phyloP scores from a whole-genome alignment of 2,113 vertebrate species.

The Sorex araneus region DNA sequence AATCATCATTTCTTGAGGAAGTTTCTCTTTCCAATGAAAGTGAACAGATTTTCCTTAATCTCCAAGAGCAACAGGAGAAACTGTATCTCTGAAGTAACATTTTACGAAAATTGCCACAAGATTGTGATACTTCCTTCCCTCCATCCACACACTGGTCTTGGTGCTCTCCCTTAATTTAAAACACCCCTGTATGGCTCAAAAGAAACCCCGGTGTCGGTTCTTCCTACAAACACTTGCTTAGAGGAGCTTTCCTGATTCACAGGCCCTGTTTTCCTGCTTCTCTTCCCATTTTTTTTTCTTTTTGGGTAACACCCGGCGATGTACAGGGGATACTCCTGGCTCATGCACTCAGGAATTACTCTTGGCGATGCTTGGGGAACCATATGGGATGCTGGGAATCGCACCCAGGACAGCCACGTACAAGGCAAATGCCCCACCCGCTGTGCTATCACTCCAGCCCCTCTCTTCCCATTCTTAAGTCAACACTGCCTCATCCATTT shows the following conservation, averaged over 20 bases:
- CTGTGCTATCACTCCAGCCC: no score
- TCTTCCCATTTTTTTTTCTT: not conserved
- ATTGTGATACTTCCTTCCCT: not conserved
- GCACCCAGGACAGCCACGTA: no score
- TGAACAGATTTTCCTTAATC: not conserved
- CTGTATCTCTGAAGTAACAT: not conserved
- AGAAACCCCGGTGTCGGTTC: not conserved
- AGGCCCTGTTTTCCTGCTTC: not conserved
- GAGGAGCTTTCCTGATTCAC: not conserved
- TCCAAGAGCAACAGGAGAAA: not conserved
- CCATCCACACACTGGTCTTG: not conserved
- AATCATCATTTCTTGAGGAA: slow-evolving; percentile 49
- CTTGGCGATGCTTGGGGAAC: no score
- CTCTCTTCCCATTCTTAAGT: not conserved
- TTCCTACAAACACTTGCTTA: slow-evolving; percentile 12
- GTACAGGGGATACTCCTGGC: no score
- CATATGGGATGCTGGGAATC: no score
- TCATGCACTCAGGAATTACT: no score
- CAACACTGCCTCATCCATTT: not conserved
- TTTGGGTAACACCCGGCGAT: no score
- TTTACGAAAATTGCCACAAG: not conserved
- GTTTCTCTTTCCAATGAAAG: not conserved
- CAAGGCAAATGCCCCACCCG: no score
- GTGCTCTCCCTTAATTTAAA: not conserved
- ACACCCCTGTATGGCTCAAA: not conserved